Conservation (phyloP, 2,797 vertebrate species). For the Myiotriccus ornatus region DNA sequence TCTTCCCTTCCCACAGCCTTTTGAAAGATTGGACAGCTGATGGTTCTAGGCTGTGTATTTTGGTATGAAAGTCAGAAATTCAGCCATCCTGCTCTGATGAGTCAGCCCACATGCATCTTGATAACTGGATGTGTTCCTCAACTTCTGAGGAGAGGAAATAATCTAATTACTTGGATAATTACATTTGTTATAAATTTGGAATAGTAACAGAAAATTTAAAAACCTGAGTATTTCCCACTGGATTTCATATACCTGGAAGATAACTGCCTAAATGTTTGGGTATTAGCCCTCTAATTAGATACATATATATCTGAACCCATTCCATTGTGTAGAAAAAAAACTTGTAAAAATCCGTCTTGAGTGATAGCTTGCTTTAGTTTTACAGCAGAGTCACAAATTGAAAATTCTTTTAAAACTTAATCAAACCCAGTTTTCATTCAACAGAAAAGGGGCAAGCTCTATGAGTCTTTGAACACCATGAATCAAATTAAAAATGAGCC, state of each 20-base stretch:
- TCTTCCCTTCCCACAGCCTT: not conserved
- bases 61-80: not conserved
- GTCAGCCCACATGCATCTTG: not conserved
- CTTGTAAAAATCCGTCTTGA: not conserved
- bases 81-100: not conserved
- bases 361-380: not conserved
- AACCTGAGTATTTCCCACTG: not conserved
- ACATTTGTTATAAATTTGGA: not conserved
- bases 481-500: not conserved
- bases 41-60: not conserved
- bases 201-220: not conserved
- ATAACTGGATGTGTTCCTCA: not conserved
- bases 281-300: not conserved
- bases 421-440: not conserved
- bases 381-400: not conserved
- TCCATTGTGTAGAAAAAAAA: not conserved
- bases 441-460: not conserved
- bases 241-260: not conserved
- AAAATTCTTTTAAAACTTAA: not conserved
- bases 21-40: not conserved
- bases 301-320: not conserved
- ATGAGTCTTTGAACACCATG: not conserved
- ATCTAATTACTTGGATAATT: not conserved
- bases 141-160: conserved; percentile 20
- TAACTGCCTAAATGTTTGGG: not conserved